Evolutionary conservation across 1,140 invertebrate species (phyloP).

Genomic region (Tetramorium parvispinum): DNA sequence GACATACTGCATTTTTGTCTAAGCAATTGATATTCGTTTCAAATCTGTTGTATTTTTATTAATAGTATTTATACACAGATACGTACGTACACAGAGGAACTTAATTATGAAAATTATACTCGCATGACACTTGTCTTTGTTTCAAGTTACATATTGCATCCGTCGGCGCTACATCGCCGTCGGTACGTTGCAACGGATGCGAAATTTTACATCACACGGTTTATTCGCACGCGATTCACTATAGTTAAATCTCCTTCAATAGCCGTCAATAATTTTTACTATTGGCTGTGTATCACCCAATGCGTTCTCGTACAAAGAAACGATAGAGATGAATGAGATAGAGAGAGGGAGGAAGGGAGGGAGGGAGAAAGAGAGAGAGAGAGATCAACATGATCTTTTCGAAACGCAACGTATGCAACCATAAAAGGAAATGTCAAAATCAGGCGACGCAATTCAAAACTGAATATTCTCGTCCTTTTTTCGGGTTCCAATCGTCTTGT

Average conservation of each 20-base stretch:
- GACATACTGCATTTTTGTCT: background rate
- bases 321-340: background rate
- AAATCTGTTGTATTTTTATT: background rate
- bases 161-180: slow-evolving; percentile 21
- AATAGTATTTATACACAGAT: background rate
- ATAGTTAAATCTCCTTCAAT: background rate
- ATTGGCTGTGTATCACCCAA: no score
- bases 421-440: no score
- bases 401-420: background rate
- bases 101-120: background rate
- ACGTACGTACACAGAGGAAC: background rate
- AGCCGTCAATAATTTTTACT: background rate
- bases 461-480: no score
- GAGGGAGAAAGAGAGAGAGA: no score
- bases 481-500: no score
- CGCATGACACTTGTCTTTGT: background rate
- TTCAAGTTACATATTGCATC: background rate
- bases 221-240: no score
- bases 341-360: no score
- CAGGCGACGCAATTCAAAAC: no score
- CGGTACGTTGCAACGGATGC: background rate
- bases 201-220: background rate
- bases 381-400: background rate
- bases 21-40: background rate
- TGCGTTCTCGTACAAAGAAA: background rate